These are phyloP conservation scores for Synaphobranchus kaupii DNA, from an alignment of 2,797 vertebrate species.

Conservation along the genomic window DNA sequence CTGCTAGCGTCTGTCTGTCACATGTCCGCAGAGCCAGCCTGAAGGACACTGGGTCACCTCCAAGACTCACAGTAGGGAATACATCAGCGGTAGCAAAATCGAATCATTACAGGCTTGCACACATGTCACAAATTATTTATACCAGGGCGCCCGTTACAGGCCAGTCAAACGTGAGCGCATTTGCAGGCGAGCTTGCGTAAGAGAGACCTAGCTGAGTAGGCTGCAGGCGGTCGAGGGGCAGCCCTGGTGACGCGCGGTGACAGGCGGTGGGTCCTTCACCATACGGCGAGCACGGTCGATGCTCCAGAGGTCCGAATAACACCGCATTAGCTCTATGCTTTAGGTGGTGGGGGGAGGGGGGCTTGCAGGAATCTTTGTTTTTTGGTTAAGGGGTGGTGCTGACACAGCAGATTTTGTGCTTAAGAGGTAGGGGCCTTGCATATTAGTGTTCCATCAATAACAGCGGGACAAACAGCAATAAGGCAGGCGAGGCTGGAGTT, in stretches of 20 bases:
- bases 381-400: not conserved
- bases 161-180: not conserved
- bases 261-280: not conserved
- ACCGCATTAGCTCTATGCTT: not conserved
- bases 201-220: not conserved
- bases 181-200: not conserved
- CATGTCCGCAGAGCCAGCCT: constrained; percentile 30
- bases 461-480: not conserved
- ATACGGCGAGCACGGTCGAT: not conserved
- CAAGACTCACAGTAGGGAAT: not conserved
- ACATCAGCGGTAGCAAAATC: not conserved
- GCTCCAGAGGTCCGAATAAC: not conserved
- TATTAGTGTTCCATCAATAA: not conserved
- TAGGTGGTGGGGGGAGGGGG: not conserved
- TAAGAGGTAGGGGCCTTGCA: not conserved
- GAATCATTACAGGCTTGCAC: not conserved
- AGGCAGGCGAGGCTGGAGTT: not conserved
- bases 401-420: not conserved
- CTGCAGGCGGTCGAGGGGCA: not conserved
- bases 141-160: not conserved
- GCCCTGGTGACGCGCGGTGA: not conserved
- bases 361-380: not conserved
- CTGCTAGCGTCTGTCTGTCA: not conserved
- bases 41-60: not conserved
- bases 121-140: not conserved